Evolutionary conservation across 2,888 invertebrate species (phyloP).

Genomic region (Creontiades dilutus): DNA sequence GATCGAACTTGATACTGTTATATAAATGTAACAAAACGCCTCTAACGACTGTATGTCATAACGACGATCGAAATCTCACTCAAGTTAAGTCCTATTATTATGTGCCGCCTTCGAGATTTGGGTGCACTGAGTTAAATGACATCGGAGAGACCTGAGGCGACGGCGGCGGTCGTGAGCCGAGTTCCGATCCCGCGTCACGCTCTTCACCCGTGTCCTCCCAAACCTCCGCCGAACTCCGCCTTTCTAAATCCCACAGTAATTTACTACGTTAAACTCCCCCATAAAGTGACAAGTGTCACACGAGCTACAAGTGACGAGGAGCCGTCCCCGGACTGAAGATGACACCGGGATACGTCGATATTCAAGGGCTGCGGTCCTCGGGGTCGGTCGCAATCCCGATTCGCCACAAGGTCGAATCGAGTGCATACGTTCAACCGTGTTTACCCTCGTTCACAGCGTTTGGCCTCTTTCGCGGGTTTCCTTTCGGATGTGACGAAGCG

Average conservation of each 20-base stretch:
- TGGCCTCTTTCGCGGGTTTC: not conserved
- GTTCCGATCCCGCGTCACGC: slow-evolving; percentile 9
- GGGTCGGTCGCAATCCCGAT: not conserved
- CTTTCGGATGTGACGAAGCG: slow-evolving; percentile 19
- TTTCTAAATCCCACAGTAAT: slow-evolving; percentile 49
- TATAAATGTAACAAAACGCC: too few relatives aligned
- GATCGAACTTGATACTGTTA: too few relatives aligned
- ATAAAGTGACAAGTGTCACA: not conserved
- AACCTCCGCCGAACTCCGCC: not conserved
- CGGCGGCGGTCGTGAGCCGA: slow-evolving; percentile 4
- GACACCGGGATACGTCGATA: not conserved
- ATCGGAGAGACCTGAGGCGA: not conserved
- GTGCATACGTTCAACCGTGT: not conserved
- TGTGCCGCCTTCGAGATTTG: not conserved
- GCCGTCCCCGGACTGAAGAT: not conserved
- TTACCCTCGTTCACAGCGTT: slow-evolving; percentile 1
- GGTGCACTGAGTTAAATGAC: not conserved
- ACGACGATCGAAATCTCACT: too few relatives aligned
- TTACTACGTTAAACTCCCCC: not conserved
- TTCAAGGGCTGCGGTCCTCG: not conserved
- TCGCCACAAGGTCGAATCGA: not conserved
- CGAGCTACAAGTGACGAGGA: not conserved
- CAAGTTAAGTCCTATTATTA: too few relatives aligned
- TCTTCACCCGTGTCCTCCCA: not conserved
- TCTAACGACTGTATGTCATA: too few relatives aligned